Base-by-base conservation (phyloP, 2,113 vertebrate species). In the Butorides virescens region DNA sequence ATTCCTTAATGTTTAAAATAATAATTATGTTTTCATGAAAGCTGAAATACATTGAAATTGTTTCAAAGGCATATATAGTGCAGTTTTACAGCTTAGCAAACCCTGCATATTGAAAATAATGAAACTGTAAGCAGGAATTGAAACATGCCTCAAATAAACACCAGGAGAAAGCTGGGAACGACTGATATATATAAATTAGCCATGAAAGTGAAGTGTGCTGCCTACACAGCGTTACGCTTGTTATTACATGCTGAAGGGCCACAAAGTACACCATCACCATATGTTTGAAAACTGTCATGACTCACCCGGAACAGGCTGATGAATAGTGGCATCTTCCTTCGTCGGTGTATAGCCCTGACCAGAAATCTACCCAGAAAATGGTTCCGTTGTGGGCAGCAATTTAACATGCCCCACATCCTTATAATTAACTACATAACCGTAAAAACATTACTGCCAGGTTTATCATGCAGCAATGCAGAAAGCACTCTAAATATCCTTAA, bases 201-300 rank as follows among this genome's bases (percentile, higher is more conserved):
- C 62, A 58, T 39, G 62, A 58, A 92, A 96, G 53, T 91, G 80
- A 93, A 94, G 92, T 68, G 79, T 56, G 39, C 84, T 96, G 89
- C 92, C 96, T 65, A 95, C 90, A 75, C 68, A 76, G 52, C 15
- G 68, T 85, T 85, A 88, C 50, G 65, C 36, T 87, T 72, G 29
- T 67, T 61, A 71, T 63, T 88, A 42, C 32, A 71, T n/a, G 83
- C 77, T 81, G 73, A 71, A 94, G 39, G 76, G 91, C 70, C 90
- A 86, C 47, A 34, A 74, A 92, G 85, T 37, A 68, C 70, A 91
- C 52, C 62, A 55, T 73, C 70, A 91, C 83, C 91, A 21, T 91
- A 68, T 91, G 80, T 82, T 49, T 91, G 80, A 89, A 79, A 94
- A 76, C 83, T 87, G 76, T 61, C 80, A 44, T 94, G 83, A 93